These are phyloP conservation scores for Oreamnos americanus DNA, from an alignment of 2,113 vertebrate genomes.

Conservation along the genomic window DNA sequence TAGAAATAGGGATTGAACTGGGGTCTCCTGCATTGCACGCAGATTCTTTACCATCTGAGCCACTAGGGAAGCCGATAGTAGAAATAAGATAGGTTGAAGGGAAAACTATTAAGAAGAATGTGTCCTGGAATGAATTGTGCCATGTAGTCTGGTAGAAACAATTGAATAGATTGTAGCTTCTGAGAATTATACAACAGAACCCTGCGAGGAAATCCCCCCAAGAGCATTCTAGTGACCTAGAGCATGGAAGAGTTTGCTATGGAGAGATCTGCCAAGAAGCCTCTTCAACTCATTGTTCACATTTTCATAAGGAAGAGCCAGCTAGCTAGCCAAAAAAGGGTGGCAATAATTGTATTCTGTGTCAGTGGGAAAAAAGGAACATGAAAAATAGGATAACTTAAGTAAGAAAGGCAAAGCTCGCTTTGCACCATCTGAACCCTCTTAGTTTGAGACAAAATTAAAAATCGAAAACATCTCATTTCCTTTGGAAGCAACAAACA, in stretches of 20 bases:
- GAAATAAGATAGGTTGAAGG: not conserved
- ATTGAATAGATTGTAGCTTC: not conserved
- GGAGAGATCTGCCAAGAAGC: not conserved
- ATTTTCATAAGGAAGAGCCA: slow-evolving; percentile 21
- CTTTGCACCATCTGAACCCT: not conserved
- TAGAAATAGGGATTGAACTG: not conserved
- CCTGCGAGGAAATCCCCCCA: not conserved
- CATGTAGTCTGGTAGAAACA: not conserved
- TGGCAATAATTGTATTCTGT: not conserved
- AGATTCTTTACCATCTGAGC: not conserved
- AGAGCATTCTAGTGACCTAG: not conserved
- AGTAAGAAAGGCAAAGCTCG: not conserved
- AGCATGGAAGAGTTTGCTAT: not conserved
- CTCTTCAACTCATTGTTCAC: not conserved
- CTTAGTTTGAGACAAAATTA: slow-evolving; percentile 17
- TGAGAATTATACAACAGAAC: slow-evolving; percentile 13
- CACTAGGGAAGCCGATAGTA: not conserved
- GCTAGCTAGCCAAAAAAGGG: not conserved
- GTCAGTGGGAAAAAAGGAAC: not conserved
- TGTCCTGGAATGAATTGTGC: not conserved
- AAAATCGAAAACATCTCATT: slow-evolving; percentile 4
- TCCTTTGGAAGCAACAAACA: slow-evolving; percentile 14
- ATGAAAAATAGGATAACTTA: not conserved
- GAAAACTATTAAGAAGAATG: slow-evolving; percentile 41
- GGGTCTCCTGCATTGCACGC: not conserved